Percentiles rank a stretch among this genome's conserved stretches.
phyloP scores from a whole-genome alignment of 2,797 vertebrate species.

The Lerista edwardsae region DNA sequence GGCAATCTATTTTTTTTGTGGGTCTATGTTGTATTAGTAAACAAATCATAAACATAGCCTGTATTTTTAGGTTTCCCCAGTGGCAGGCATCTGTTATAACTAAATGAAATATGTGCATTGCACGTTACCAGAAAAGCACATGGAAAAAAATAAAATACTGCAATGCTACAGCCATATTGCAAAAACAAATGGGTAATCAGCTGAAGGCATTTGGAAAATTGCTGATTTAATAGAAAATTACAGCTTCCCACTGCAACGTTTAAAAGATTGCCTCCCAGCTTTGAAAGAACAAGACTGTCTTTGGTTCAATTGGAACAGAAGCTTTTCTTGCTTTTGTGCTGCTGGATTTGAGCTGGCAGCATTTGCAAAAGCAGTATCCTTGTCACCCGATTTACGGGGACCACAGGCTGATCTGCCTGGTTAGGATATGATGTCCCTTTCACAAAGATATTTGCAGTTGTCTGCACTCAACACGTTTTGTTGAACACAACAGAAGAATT shows the following conservation, averaged over 20 bases:
- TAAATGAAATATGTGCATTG: not conserved
- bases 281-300: not conserved
- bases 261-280: not conserved
- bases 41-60: no score
- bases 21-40: no score
- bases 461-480: not conserved
- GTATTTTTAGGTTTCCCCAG: not conserved
- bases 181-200: not conserved
- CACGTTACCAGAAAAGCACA: not conserved
- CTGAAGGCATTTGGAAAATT: not conserved
- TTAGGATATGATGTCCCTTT: not conserved
- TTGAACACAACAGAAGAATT: not conserved
- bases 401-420: not conserved
- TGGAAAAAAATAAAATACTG: no score
- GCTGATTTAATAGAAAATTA: slow-evolving; percentile 2
- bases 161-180: not conserved
- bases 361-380: not conserved
- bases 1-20: no score
- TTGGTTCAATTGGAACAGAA: not conserved
- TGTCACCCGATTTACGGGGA: not conserved
- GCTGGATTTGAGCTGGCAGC: not conserved
- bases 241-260: not conserved
- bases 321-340: not conserved
- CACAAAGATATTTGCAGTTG: not conserved
- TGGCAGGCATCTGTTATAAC: not conserved